phyloP scores from a whole-genome alignment of 2,113 vertebrate genomes.

The Acinonyx jubatus region DNA sequence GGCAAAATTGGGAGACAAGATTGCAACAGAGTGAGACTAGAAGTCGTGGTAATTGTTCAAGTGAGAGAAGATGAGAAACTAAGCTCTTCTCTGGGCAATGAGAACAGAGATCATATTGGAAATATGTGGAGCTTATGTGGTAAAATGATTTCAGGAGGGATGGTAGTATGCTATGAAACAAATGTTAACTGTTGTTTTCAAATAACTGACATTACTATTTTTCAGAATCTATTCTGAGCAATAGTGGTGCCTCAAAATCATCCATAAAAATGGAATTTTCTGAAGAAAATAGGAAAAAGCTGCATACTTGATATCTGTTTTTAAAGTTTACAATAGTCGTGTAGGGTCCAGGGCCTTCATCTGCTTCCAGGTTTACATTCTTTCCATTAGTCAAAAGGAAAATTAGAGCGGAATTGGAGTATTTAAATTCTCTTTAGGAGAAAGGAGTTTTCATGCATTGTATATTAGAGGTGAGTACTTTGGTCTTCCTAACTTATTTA shows the following conservation, averaged over 20 bases:
- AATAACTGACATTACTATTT: background rate
- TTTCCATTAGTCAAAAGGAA: background rate
- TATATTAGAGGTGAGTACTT: background rate
- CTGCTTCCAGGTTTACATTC: background rate
- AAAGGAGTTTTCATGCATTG: background rate
- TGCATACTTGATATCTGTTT: background rate
- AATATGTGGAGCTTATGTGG: background rate
- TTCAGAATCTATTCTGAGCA: background rate
- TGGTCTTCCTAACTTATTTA: background rate
- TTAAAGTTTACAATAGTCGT: background rate
- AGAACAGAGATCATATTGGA: background rate
- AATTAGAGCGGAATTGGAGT: background rate
- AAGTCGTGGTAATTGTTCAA: background rate
- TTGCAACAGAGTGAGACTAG: background rate
- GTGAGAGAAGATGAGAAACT: background rate
- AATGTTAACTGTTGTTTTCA: background rate
- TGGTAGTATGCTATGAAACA: background rate
- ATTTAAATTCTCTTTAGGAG: background rate
- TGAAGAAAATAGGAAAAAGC: background rate
- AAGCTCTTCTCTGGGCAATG: background rate
- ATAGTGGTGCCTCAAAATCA: background rate
- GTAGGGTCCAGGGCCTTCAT: background rate
- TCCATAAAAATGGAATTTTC: constrained; percentile 27
- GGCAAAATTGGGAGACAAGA: background rate
- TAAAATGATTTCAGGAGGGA: background rate